These are phyloP conservation scores for Plebejus argus DNA, from an alignment of 2,888 invertebrate species.

Conservation along the genomic window DNA sequence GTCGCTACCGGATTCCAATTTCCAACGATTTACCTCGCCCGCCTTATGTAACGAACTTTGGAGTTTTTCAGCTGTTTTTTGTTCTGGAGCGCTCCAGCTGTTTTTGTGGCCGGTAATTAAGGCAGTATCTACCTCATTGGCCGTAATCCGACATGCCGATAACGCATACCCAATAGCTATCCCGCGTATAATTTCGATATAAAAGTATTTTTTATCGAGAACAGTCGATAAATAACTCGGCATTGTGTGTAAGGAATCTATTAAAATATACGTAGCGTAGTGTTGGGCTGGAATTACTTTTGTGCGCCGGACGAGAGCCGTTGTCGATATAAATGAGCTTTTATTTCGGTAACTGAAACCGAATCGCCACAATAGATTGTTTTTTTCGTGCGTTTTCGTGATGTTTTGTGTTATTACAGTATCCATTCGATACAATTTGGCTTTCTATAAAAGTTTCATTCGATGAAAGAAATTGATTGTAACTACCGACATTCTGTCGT, in stretches of 20 bases:
- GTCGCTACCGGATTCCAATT: conserved; percentile 55
- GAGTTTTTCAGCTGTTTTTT: conserved; percentile 49
- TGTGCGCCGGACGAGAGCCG: conserved; percentile 50
- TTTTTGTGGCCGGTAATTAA: conserved; percentile 63
- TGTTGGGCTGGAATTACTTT: conserved; percentile 55
- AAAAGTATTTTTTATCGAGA: conserved; percentile 52
- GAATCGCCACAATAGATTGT: conserved; percentile 49
- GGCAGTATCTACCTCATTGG: conserved; percentile 59
- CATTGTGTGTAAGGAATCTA: conserved; percentile 64
- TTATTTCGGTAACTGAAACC: conserved; percentile 49
- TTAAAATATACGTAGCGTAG: conserved; percentile 53
- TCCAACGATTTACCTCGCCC: conserved; percentile 67
- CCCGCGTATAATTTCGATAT: conserved; percentile 56
- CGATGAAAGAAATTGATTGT: conserved; percentile 4
- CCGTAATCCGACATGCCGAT: conserved; percentile 50
- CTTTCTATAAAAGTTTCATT: conserved; percentile 14
- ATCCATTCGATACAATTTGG: conserved; percentile 23
- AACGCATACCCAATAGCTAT: conserved; percentile 55
- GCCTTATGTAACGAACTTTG: conserved; percentile 49
- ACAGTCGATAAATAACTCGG: conserved; percentile 58
- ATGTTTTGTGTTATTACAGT: conserved; percentile 29
- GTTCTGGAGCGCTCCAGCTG: conserved; percentile 51
- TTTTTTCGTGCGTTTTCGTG: conserved; percentile 37
- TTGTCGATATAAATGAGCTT: conserved; percentile 48
- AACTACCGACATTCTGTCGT: neutral